Conservation (phyloP, 37 sponge, comb jelly and placozoan genomes). For the Diacarnus erythraeanus region DNA sequence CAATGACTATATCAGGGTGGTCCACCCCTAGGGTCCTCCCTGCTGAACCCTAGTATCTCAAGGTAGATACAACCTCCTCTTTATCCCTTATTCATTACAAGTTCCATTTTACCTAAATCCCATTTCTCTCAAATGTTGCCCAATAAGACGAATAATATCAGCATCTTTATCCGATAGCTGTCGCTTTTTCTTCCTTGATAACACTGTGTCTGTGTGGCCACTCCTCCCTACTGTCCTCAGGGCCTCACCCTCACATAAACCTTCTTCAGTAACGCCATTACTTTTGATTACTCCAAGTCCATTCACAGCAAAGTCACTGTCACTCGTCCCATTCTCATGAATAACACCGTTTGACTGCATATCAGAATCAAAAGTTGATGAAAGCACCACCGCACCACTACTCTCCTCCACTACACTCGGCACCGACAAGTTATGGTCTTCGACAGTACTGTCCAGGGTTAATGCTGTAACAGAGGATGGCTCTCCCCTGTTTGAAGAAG, state of each 20-base stretch:
- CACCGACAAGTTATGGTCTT: not conserved
- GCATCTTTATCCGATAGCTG: constrained; percentile 35
- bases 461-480: constrained; percentile 6
- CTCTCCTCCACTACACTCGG: not conserved
- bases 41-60: too few relatives aligned
- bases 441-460: not conserved
- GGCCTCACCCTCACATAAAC: not conserved
- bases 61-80: too few relatives aligned
- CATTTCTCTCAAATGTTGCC: constrained; percentile 91
- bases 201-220: not conserved
- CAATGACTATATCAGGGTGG: too few relatives aligned
- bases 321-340: constrained; percentile 17
- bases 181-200: not conserved
- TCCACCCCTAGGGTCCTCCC: too few relatives aligned
- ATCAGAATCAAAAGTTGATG: constrained; percentile 1
- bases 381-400: not conserved
- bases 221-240: not conserved
- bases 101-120: constrained; percentile 92
- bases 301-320: constrained; percentile 6
- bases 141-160: constrained; percentile 88
- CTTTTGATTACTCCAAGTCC: not conserved
- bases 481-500: constrained; percentile 23
- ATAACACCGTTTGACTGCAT: constrained; percentile 26
- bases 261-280: constrained; percentile 6
- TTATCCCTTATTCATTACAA: too few relatives aligned